Percentiles rank a stretch among this genome's conserved stretches.
These are phyloP conservation scores for Mionectes olivaceus DNA, from an alignment of 2,797 vertebrate genomes.

Conservation along the genomic window DNA sequence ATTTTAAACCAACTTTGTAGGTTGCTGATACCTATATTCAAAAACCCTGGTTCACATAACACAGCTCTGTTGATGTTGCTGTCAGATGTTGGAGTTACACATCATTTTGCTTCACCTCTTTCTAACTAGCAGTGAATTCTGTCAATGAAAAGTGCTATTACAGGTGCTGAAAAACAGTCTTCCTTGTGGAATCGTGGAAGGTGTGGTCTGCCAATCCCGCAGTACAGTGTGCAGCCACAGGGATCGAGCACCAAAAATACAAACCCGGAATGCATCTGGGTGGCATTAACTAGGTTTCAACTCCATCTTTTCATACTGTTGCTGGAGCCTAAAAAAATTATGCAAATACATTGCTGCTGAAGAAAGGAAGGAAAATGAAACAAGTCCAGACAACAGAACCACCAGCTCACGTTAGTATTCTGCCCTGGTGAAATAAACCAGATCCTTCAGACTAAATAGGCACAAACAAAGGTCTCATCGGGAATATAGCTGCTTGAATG, in stretches of 20 bases:
- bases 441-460: not conserved
- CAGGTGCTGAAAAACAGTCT: not conserved
- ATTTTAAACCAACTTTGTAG: not conserved
- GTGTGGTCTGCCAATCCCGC: not conserved
- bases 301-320: not conserved
- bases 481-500: not conserved
- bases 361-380: not conserved
- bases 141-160: not conserved
- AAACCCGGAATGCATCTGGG: not conserved
- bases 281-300: not conserved
- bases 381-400: not conserved
- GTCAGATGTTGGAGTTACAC: not conserved
- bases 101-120: not conserved
- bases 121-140: not conserved
- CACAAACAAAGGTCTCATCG: not conserved
- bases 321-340: slow-evolving; percentile 1
- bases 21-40: accelerated
- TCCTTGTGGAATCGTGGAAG: not conserved
- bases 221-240: not conserved
- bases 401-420: not conserved
- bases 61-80: not conserved
- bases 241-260: not conserved
- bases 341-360: not conserved
- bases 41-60: not conserved
- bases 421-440: not conserved